Evolutionary conservation across 2,888 invertebrate species (phyloP), one percentile per base, ranked within the genome.

Genomic region (Drosophila histrio): DNA sequence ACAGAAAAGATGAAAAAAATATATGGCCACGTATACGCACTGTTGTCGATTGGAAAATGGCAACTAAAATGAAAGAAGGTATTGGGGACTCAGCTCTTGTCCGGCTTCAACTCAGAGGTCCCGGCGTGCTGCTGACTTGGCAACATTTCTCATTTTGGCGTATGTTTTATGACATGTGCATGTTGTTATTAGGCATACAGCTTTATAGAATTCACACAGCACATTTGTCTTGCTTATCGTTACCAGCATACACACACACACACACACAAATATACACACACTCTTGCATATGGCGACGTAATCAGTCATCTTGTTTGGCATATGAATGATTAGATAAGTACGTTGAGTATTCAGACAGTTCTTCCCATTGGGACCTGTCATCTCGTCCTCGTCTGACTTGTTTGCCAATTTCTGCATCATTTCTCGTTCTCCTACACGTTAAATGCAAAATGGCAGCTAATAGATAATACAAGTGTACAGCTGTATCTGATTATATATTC

Each of bases 281-380:
- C 11, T 26, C 13, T 11, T 50, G 58, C 44, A 75, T 77, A 78
- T 79, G 75, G 50, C 79, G 65, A 74, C 76, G 71, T 79, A 87
- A 83, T 83, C 85, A 81, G 87, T 83, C 82, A 84, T 84, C 79
- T 84, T 69, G 72, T 84, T 74, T 79, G 83, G 77, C 78, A 86
- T 72, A 43, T 81, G 72, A 82, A 78, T 87, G 82, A 83, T 83
- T 81, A 81, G 82, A 77, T 81, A 75, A 68, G 73, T 59, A 65
- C 59, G 54, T 39, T 46, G 50, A 70, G 47, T 30, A 44, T 30
- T 43, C 54, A 54, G 30, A 54, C 44, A 43, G 41, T 21, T 15
- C 22, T 34, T 28, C 44, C 57, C 70, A 49, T 24, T 41, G 70
- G 70, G 30, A 56, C 58, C 57, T 46, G 38, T 72, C 72, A 53